Evolutionary conservation across 2,888 invertebrate genomes (phyloP).

Genomic region (Microctonus brassicae): DNA sequence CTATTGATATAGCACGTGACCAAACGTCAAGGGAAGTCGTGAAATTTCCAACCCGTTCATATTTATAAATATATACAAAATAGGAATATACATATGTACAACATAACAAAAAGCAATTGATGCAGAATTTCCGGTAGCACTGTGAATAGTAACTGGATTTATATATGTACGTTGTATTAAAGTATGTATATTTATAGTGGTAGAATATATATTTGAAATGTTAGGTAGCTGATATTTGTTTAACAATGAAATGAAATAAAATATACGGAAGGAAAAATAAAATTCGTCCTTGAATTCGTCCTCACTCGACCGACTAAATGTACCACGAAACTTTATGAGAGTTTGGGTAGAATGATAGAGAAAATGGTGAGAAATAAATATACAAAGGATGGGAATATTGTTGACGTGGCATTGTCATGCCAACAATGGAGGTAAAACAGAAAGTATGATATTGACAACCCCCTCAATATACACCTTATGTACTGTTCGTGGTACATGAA

Average conservation of each 20-base stretch:
- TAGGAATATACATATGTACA: conserved; percentile 5
- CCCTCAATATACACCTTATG: conserved; percentile 14
- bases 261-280: neutral
- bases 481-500: conserved; percentile 35
- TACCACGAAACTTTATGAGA: conserved; percentile 30
- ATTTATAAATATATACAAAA: no score
- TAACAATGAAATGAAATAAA: neutral
- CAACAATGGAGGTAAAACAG: conserved; percentile 41
- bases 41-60: conserved; percentile 23
- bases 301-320: conserved; percentile 40
- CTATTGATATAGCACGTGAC: conserved; percentile 24
- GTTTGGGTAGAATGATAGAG: conserved; percentile 26
- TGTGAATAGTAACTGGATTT: conserved; percentile 37
- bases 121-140: conserved; percentile 33
- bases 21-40: conserved; percentile 21
- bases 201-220: conserved; percentile 4
- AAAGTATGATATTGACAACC: conserved; percentile 31
- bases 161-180: conserved; percentile 26
- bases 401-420: conserved; percentile 44
- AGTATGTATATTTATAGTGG: neutral
- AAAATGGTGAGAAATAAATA: conserved; percentile 27
- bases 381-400: conserved; percentile 40
- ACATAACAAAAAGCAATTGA: conserved; percentile 19
- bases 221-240: neutral
- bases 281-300: conserved; percentile 28